These are phyloP conservation scores for Oophaga sylvatica DNA, from an alignment of 2,797 vertebrate species.

Conservation along the genomic window DNA sequence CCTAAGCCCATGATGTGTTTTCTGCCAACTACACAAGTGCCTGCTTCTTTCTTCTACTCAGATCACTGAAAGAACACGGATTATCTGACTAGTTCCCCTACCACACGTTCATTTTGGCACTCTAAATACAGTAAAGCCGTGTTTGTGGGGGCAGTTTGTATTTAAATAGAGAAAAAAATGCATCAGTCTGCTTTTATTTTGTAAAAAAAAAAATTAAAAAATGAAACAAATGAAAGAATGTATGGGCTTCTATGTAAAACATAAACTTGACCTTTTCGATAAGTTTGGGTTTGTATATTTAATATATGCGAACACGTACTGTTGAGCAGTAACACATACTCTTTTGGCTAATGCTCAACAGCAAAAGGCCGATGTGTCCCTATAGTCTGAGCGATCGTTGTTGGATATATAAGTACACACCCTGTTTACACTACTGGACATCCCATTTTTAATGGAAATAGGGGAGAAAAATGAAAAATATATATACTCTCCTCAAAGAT, in stretches of 20 bases:
- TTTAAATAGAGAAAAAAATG: constrained; percentile 1
- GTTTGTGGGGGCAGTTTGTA: constrained; percentile 12
- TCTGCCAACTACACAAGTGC: not conserved
- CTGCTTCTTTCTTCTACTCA: not conserved
- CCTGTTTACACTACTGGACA: not conserved
- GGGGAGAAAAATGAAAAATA: too few species aligned
- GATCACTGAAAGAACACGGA: constrained; percentile 17
- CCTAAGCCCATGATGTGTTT: constrained; percentile 71
- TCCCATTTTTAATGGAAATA: not conserved
- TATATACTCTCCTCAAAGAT: too few species aligned
- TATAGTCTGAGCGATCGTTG: not conserved
- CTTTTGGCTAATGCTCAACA: constrained; percentile 8
- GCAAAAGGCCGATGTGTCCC: not conserved
- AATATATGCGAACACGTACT: not conserved
- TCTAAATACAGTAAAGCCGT: constrained; percentile 1
- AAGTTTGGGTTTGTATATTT: constrained; percentile 8
- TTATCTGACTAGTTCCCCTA: not conserved
- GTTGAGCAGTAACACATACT: not conserved
- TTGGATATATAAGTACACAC: not conserved
- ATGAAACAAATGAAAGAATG: constrained; percentile 18
- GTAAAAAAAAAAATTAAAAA: constrained; percentile 13
- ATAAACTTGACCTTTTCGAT: constrained; percentile 1
- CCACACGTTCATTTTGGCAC: not conserved
- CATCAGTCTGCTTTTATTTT: constrained; percentile 43
- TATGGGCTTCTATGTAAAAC: constrained; percentile 3